Evolutionary conservation across 2,888 invertebrate species (phyloP), one percentile per base, ranked within the genome.

Genomic region (Eupeodes luniger): DNA sequence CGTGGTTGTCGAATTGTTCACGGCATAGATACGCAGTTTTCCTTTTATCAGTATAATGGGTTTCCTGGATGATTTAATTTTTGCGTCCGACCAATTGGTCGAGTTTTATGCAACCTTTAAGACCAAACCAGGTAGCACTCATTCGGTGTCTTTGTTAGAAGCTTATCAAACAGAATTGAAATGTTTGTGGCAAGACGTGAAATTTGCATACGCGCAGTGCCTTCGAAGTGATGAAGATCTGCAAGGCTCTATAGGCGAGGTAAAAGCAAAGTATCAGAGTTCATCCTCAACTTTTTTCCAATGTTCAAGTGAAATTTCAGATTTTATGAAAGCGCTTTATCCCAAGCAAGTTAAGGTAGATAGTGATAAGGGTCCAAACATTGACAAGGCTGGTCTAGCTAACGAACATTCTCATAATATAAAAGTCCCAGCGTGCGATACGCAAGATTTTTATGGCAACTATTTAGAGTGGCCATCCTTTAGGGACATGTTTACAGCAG

Each of bases 381-480:
- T 19, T 19, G 19, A 19, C 0, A 19, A 19, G 19, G 19, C 19
- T 19, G 19, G 19, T 19, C 19, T 19, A 19, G 19, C 19, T 19
- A 19, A 19, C 19, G 19, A 19, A 19, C 19, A 19, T 19, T 19
- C 19, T 19, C 19, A 19, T 19, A 19, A 19, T 34, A 72, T 72
- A 7, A 72, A 44, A 19, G 64, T 64, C 12, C 64, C 64, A 44
- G 44, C 64, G 12, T 64, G 64, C 1, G 64, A 64, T 19, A 40
- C 64, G 5, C 4, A 64, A 40, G 44, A 9, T 6, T 64, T 64
- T 64, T 64, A 10, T 40, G 64, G 64, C 11, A 19, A 64, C 44
- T 64, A 64, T 64, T 19, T 64, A 12, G 19, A 44, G 2, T 64
- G 64, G 64, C 64, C 64, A 19, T 64, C 64, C 10, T 64, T 64